These are phyloP conservation scores for Ennomos fuscantarius DNA, from an alignment of 2,888 invertebrate genomes.

Conservation along the genomic window DNA sequence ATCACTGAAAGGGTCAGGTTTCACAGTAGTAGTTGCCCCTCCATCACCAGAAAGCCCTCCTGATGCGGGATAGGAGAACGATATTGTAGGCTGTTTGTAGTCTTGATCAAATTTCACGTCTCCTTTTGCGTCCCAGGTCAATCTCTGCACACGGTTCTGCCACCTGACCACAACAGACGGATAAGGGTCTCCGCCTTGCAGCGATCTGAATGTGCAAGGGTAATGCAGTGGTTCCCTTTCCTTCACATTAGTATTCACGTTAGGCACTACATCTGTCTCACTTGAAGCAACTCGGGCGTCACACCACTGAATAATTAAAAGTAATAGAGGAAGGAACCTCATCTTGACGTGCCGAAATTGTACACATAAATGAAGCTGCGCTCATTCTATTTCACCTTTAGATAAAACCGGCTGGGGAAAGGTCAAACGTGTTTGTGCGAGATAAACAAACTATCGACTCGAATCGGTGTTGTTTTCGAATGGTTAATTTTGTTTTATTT, in stretches of 20 bases:
- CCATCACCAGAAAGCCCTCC: constrained; percentile 49
- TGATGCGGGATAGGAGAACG: constrained; percentile 48
- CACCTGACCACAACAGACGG: constrained; percentile 59
- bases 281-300: constrained; percentile 51
- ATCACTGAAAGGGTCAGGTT: constrained; percentile 47
- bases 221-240: constrained; percentile 45
- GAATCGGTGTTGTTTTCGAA: constrained; percentile 15
- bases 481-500: constrained; percentile 25
- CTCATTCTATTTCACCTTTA: constrained; percentile 39
- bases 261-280: constrained; percentile 44
- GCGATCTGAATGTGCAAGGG: constrained; percentile 50
- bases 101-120: constrained; percentile 37
- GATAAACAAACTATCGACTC: constrained; percentile 42
- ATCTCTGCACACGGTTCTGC: constrained; percentile 46
- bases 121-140: constrained; percentile 47
- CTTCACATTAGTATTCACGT: constrained; percentile 38
- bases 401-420: constrained; percentile 50
- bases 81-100: constrained; percentile 37
- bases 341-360: constrained; percentile 48
- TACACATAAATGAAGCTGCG: constrained; percentile 41
- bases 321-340: constrained; percentile 49
- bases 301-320: constrained; percentile 46
- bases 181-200: constrained; percentile 51
- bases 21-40: constrained; percentile 29
- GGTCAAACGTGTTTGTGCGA: constrained; percentile 49